Percentiles rank a stretch among this genome's conserved stretches.
Conservation (phyloP, 1,140 invertebrate genomes). For the Hylaeus anthracinus region DNA sequence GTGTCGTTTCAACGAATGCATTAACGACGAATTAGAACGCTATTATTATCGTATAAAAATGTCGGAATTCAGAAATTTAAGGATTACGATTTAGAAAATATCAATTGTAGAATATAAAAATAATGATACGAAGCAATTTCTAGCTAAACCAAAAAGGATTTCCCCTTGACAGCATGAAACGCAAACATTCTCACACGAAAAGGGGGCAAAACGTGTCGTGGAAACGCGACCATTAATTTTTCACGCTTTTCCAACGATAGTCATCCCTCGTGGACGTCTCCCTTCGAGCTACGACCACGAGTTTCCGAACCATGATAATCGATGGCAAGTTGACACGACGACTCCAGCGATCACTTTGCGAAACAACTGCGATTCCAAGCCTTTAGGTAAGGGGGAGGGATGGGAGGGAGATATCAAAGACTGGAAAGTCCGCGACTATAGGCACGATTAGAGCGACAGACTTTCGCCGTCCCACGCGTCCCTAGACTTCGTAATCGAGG, state of each 20-base stretch:
- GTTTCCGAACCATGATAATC: slow-evolving; percentile 7
- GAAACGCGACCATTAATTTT: slow-evolving; percentile 17
- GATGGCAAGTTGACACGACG: slow-evolving; percentile 19
- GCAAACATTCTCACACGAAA: background rate
- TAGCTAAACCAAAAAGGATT: background rate
- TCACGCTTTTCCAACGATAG: slow-evolving; percentile 15
- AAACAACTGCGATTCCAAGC: slow-evolving; percentile 1
- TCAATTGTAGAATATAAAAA: too few species aligned
- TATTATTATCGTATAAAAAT: background rate
- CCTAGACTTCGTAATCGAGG: slow-evolving; percentile 59
- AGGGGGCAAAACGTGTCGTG: background rate
- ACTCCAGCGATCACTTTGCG: slow-evolving; percentile 13
- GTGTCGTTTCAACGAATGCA: slow-evolving; percentile 26
- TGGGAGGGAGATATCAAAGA: slow-evolving; percentile 11
- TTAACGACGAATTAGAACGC: background rate
- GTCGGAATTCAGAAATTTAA: too few species aligned
- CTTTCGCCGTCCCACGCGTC: slow-evolving; percentile 61
- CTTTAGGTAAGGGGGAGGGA: background rate
- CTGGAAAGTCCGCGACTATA: slow-evolving; percentile 35
- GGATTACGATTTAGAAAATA: too few species aligned
- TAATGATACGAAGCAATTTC: background rate
- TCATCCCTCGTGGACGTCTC: background rate
- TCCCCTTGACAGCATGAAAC: background rate
- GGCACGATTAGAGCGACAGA: slow-evolving; percentile 40
- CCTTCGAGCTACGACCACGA: slow-evolving; percentile 1